Conservation (phyloP, 2,797 vertebrate genomes). For the Intellagama lesueurii region DNA sequence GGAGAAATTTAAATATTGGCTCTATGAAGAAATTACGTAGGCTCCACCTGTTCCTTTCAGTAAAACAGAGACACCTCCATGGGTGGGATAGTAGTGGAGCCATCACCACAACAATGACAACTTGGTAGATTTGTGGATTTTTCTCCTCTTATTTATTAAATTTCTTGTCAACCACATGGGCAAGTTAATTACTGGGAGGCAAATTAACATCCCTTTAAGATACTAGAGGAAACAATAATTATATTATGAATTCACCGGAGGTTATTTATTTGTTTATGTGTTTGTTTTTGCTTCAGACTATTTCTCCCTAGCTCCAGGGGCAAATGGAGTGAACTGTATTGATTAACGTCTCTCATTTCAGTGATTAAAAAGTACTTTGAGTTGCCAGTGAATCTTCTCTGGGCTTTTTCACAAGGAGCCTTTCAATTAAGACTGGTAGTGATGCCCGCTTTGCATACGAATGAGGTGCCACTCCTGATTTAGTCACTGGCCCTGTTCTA, state of each 20-base stretch:
- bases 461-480: conserved; percentile 21
- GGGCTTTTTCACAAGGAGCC: conserved; percentile 51
- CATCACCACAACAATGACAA: conserved; percentile 57
- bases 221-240: conserved; percentile 79
- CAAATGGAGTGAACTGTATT: conserved; percentile 61
- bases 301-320: conserved; percentile 26
- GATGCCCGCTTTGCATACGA: conserved; percentile 52
- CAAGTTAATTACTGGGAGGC: conserved; percentile 73
- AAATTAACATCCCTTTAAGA: conserved; percentile 78
- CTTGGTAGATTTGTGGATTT: conserved; percentile 46
- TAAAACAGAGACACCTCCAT: conserved; percentile 66
- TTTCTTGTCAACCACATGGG: conserved; percentile 70
- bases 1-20: conserved; percentile 56
- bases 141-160: conserved; percentile 72
- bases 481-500: conserved; percentile 18
- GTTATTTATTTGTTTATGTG: conserved; percentile 41
- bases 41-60: conserved; percentile 71
- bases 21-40: conserved; percentile 54
- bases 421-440: conserved; percentile 57
- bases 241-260: conserved; percentile 67
- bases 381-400: conserved; percentile 50
- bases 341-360: conserved; percentile 65
- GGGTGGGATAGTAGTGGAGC: conserved; percentile 27
- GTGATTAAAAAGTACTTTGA: conserved; percentile 67
- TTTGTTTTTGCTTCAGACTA: conserved; percentile 63